These are phyloP conservation scores for Polydrusus pterygomalis DNA, from an alignment of 2,888 invertebrate genomes.

Conservation along the genomic window DNA sequence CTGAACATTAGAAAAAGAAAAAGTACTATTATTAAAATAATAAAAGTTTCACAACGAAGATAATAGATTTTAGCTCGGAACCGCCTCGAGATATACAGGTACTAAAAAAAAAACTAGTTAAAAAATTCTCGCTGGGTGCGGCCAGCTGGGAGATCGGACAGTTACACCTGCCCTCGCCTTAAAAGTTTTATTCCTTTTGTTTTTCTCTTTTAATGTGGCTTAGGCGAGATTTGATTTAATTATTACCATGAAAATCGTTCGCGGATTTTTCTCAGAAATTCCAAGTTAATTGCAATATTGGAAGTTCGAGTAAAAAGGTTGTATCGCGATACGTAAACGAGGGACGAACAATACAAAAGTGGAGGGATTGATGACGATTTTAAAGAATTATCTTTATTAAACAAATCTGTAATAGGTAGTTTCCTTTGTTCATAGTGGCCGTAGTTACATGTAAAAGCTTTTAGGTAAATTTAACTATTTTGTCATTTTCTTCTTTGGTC, in stretches of 20 bases:
- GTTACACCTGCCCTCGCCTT: constrained; percentile 41
- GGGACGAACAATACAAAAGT: too few species aligned
- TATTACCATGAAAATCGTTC: constrained; percentile 21
- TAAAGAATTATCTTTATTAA: too few species aligned
- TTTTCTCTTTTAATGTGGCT: constrained; percentile 6
- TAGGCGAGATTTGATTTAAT: constrained; percentile 28
- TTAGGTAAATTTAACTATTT: too few species aligned
- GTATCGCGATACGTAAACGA: too few species aligned
- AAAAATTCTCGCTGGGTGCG: constrained; percentile 31
- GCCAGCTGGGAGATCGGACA: constrained; percentile 32
- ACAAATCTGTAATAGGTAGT: too few species aligned
- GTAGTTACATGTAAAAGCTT: too few species aligned
- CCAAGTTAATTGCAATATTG: background rate
- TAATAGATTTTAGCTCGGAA: constrained; percentile 34
- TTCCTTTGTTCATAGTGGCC: too few species aligned
- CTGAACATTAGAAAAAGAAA: constrained; percentile 39
- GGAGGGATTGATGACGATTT: too few species aligned
- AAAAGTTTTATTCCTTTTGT: constrained; percentile 28
- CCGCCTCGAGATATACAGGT: constrained; percentile 9
- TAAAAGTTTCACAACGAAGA: constrained; percentile 37
- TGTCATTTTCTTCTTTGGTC: too few species aligned
- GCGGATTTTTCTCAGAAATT: constrained; percentile 20
- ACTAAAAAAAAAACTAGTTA: constrained; percentile 25
- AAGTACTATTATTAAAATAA: constrained; percentile 37
- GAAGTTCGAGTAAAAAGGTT: background rate